Evolutionary conservation across 2,113 vertebrate genomes (phyloP), one percentile per base, ranked within the genome.

Genomic region (Nansenia antarctica): DNA sequence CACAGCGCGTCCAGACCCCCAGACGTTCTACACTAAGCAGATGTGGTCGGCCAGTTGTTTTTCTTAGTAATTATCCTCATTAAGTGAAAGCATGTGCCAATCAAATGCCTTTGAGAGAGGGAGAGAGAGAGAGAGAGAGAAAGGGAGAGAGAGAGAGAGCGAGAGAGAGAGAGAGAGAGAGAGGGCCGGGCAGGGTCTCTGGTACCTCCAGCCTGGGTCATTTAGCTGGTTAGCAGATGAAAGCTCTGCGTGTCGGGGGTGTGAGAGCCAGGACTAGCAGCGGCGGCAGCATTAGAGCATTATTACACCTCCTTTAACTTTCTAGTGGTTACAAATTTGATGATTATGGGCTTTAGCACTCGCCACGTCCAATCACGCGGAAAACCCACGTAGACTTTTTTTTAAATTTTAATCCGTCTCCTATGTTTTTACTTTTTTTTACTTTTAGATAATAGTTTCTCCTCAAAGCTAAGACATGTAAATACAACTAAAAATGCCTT

Each of bases 41-140:
- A 95, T 92, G 93, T 92, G 92, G 85, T 91, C 82, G 89, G 81
- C 86, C 90, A 91, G 90, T 94, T 98, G 95, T 98, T 98, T 93
- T 96, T 94, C 93, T 96, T 95, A 83, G 93, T 96, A 98, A 99
- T 98, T 97, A 94, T 94, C 93, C 83, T 97, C 94, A 98, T 98
- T 98, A 97, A 93, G 91, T 91, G 92, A 95, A 96, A 96, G 94
- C 94, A 94, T 92, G 93, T 96, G 96, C 92, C 96, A 98, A 95
- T 98, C 97, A 98, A 94, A 92, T 77, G 85, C 90, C 89, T 94
- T 93, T 93, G 90, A 94, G 93, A 93, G n/a, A 76, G 60, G 80
- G 80, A 84, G n/a, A 82, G 90, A 88, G 91, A 87, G 86, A 88
- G 83, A 73, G 14, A n/a, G 45, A 15, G 7, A 49, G 45, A 49